Base-by-base conservation (phyloP, 2,888 invertebrate genomes). In the Oscheius sp. region DNA sequence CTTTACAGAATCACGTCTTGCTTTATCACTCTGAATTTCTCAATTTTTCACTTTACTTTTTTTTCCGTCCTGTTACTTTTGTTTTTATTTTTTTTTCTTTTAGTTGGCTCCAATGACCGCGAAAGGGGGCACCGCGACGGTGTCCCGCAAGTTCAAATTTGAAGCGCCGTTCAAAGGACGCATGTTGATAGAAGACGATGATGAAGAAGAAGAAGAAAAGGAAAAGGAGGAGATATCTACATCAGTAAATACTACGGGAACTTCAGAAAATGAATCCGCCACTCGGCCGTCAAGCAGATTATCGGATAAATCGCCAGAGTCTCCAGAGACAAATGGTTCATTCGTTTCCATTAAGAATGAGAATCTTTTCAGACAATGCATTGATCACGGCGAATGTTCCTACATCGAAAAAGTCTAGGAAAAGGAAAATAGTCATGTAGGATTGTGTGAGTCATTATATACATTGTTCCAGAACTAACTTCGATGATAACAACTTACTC, bases 391-490 rank as follows among this genome's bases (percentile, higher is more conserved):
- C 74, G 45, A 50, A 70, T 14, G 68, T 76, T 30, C 74, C 73
- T 5, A 76, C 76, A 17, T 71, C 72, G 33, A 74, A 69, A 26
- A 73, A 73, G 47, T 66, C 70, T 12, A 61, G 71, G 32, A 77
- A 77, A 28, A 47, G 77, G 36, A 77, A 73, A 44, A 69, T 68
- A 30, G 71, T 77, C 49, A 66, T 51, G 76, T 76, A 22, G 57
- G 65, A 47, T 36, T 14, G 44, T n/a, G 44, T 14, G 24, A 54
- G 24, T 9, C n/a, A 24, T 6, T 30, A 33, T 49, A 14, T 57
- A 22, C 17, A 4, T 38, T 71, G n/a, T n/a, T n/a, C 54, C 67
- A 71, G 77, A 51, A 77, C 74, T 1, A 71, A 73, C 33, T 77
- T 75, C 65, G 67, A 70, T 38, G 68, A 69, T 2, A 67, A 17